phyloP scores from a whole-genome alignment of 2,888 invertebrate species.

The Hypercompe scribonia region DNA sequence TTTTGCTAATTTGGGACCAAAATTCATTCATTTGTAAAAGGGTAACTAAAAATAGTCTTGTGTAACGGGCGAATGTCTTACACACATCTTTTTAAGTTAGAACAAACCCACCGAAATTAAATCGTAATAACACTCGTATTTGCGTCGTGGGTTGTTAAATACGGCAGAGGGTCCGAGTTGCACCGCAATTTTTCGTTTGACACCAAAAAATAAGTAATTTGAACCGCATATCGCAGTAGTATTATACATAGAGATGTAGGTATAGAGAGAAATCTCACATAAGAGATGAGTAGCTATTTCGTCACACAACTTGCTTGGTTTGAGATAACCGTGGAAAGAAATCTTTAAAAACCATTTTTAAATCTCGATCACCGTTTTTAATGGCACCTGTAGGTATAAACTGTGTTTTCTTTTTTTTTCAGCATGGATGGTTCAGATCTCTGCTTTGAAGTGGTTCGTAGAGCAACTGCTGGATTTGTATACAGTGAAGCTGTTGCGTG shows the following conservation, averaged over 20 bases:
- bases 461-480: conserved; percentile 98
- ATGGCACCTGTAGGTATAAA: background rate
- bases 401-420: conserved; percentile 71
- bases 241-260: no score
- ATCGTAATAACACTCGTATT: no score
- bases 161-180: background rate
- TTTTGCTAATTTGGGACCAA: background rate
- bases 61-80: background rate
- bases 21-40: background rate
- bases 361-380: background rate
- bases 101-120: background rate
- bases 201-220: no score
- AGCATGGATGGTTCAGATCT: conserved; percentile 99
- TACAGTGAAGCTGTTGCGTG: conserved; percentile 99
- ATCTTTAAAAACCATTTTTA: no score
- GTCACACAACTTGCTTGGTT: background rate
- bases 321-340: background rate
- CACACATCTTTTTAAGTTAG: background rate
- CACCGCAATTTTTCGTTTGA: no score
- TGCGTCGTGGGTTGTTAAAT: no score
- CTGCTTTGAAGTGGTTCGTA: conserved; percentile 98
- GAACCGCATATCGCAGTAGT: no score
- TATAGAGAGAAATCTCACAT: no score
- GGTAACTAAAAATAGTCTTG: background rate
- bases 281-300: no score